phyloP scores from a whole-genome alignment of 2,113 vertebrate genomes.

The Paraplagusia blochii region DNA sequence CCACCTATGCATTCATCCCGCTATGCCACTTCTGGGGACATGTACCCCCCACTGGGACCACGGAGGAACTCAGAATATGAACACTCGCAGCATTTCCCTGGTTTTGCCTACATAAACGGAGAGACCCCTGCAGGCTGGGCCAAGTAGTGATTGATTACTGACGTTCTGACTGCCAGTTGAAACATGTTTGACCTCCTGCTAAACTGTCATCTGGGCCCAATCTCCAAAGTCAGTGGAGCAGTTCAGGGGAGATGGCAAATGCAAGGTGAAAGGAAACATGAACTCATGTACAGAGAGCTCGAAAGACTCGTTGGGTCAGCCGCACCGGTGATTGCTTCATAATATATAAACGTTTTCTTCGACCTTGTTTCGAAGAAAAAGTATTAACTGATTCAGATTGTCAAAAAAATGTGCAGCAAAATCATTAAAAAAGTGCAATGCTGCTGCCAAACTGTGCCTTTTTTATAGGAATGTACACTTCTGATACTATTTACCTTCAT shows the following conservation, averaged over 20 bases:
- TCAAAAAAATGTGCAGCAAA: conserved; percentile 60
- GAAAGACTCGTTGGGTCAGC: conserved; percentile 24
- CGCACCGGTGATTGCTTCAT: conserved; percentile 27
- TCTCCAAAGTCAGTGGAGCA: conserved; percentile 28
- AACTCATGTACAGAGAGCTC: conserved; percentile 37
- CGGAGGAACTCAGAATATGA: conserved; percentile 97
- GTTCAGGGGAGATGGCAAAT: conserved; percentile 25
- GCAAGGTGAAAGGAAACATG: conserved; percentile 24
- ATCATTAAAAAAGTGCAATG: conserved; percentile 61
- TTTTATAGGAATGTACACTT: conserved; percentile 64
- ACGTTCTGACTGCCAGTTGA: conserved; percentile 11
- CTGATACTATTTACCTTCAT: conserved; percentile 39
- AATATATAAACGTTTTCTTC: conserved; percentile 22
- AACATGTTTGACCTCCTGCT: conserved; percentile 10
- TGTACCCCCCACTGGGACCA: conserved; percentile 88
- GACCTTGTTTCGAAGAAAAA: conserved; percentile 18
- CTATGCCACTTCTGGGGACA: conserved; percentile 87
- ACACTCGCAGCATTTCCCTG: conserved; percentile 97
- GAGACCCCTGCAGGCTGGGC: conserved; percentile 97
- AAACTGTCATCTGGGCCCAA: conserved; percentile 20
- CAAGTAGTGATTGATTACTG: conserved; percentile 70
- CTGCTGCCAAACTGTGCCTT: conserved; percentile 78
- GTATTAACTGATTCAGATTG: conserved; percentile 35
- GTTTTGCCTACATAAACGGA: conserved; percentile 98
- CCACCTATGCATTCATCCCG: conserved; percentile 92